Evolutionary conservation across 2,113 vertebrate species (phyloP).

Genomic region (Oxyruncus cristatus): DNA sequence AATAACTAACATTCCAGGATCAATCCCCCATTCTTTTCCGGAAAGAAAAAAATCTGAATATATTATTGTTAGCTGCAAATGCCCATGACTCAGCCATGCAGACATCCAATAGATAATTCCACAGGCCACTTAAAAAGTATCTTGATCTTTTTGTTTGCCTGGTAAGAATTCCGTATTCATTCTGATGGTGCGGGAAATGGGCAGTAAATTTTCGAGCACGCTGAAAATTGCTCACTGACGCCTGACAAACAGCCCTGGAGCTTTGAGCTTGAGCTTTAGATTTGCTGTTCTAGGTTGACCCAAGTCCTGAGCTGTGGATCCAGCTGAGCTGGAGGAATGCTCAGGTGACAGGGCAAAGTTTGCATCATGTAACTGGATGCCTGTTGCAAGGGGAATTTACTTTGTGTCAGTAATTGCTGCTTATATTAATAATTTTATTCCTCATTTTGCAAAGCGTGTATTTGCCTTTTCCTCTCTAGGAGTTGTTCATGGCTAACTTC

Average conservation of each 20-base stretch:
- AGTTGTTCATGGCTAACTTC: background rate
- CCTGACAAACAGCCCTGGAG: background rate
- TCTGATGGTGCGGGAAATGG: slow-evolving; percentile 14
- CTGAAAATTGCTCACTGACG: background rate
- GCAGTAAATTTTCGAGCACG: background rate
- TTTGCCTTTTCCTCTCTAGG: background rate
- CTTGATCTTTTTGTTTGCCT: slow-evolving; percentile 62
- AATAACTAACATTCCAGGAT: slow-evolving; percentile 79
- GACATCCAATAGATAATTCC: slow-evolving; percentile 49
- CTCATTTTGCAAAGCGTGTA: background rate
- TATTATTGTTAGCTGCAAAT: slow-evolving; percentile 54
- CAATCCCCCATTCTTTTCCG: slow-evolving; percentile 64
- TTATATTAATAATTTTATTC: background rate
- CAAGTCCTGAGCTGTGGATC: background rate
- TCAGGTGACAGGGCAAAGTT: background rate
- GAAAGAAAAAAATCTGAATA: slow-evolving; percentile 68
- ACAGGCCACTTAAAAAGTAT: slow-evolving; percentile 60
- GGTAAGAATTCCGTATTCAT: slow-evolving; percentile 48
- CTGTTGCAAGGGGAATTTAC: background rate
- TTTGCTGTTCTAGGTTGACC: background rate
- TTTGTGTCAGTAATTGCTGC: background rate
- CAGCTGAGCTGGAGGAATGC: background rate
- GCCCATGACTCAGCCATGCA: slow-evolving; percentile 58
- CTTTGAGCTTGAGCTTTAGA: background rate
- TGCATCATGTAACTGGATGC: background rate